A percentile compares a stretch with the other conserved stretches of the same genome.
phyloP scores from a whole-genome alignment of 2,888 invertebrate species.

The Tenthredo distinguenda region DNA sequence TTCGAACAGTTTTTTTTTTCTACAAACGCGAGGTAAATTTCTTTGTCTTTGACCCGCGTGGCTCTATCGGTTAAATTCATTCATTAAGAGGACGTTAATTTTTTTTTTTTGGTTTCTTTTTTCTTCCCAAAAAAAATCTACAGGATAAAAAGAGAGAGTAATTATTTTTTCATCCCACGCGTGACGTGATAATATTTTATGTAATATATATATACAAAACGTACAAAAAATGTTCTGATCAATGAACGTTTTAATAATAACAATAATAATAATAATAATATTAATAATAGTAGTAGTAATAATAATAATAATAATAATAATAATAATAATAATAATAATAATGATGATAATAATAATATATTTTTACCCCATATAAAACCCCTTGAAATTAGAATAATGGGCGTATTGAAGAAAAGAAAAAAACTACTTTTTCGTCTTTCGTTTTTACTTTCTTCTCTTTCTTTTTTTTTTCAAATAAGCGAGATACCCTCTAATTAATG shows the following conservation, averaged over 20 bases:
- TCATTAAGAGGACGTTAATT: background rate
- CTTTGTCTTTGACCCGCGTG: background rate
- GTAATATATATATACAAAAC: background rate
- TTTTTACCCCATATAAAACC: background rate
- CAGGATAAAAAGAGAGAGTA: background rate
- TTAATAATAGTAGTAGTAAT: background rate
- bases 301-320: background rate
- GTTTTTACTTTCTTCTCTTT: background rate
- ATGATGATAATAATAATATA: background rate
- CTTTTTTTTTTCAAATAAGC: background rate
- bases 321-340: background rate
- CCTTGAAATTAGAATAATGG: background rate
- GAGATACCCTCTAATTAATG: background rate
- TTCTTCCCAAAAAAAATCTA: background rate
- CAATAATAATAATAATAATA: background rate
- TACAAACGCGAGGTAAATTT: background rate
- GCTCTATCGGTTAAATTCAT: background rate
- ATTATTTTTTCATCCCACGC: constrained; percentile 2
- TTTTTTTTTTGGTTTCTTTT: constrained; percentile 53
- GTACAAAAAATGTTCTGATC: constrained; percentile 3
- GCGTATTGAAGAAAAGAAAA: background rate
- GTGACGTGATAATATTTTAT: background rate
- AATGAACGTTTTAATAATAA: background rate
- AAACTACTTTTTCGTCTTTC: background rate
- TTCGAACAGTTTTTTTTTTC: background rate